Evolutionary conservation across 2,888 invertebrate genomes (phyloP), one percentile per base, ranked within the genome.

Genomic region (Microctonus hyperodae): DNA sequence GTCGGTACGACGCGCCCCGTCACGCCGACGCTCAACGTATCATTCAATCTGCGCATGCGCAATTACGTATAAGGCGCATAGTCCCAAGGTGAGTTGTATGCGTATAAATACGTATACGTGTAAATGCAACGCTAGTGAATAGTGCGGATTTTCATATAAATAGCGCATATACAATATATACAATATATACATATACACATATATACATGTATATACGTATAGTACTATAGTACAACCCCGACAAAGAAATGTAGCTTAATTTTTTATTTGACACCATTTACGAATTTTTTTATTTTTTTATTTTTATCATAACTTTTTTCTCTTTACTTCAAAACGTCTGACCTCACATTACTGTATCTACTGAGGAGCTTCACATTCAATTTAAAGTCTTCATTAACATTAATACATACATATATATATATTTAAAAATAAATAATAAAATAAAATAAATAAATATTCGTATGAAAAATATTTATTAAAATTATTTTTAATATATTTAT

Each of bases 1-100:
- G 76, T 74, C 77, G 77, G 77, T 77, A 74, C 80, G 81, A 81
- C 81, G 81, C 80, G 78, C 81, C 80, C 75, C 72, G 76, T 44
- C 44, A 77, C 77, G 77, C 74, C 81, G 80, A 79, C 80, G 80
- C 78, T 74, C 73, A 75, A 76, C 73, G 73, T 68, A 75, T 73
- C 68, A 68, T 63, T 64, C 31, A 51, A 63, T 73, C 74, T 79
- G 76, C 74, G 73, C 67, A 37, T 10, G 59, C 64, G 58, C 62
- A 9, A 53, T 25, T 28, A 53, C 53, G 28, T 53, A 53, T 28
- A 25, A 28, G n/a, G 53, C 23, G 53, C 23, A 53, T 23, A 53
- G 44, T 44, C 44, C 25, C 53, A 53, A 53, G 53, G 25, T 53
- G 53, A 23, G 10, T 53, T 28, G 53, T 28, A 16, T 44, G 44